A percentile compares a stretch with the other conserved stretches of the same genome.
Conservation (phyloP, 2,888 invertebrate species). For the Cheilosia grossa region DNA sequence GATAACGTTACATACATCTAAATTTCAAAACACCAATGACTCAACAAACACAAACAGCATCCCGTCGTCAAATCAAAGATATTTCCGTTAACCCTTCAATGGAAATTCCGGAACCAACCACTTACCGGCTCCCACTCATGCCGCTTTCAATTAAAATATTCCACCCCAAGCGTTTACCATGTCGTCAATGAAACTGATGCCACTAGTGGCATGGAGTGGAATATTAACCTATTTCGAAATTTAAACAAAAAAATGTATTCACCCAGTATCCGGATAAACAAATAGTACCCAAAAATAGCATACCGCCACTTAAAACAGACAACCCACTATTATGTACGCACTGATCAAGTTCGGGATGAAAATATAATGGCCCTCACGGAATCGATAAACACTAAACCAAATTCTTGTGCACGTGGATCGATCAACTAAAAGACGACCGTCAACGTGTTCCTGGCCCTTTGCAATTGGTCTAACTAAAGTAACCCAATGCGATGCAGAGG, state of each 20-base stretch:
- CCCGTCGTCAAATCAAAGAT: neutral
- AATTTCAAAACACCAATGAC: conserved; percentile 1
- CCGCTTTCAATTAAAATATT: conserved; percentile 26
- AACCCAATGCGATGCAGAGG: neutral
- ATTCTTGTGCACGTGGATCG: neutral
- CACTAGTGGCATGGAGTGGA: conserved; percentile 9
- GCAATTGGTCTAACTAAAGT: too few species aligned
- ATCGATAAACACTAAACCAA: too few species aligned
- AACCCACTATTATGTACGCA: conserved; percentile 17
- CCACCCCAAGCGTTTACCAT: conserved; percentile 1
- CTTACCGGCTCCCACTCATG: conserved; percentile 5
- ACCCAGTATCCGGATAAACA: conserved; percentile 14
- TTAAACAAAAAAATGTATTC: conserved; percentile 6
- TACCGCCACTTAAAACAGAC: conserved; percentile 12
- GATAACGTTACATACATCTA: neutral
- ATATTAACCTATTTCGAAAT: conserved; percentile 55
- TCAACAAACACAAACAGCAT: conserved; percentile 8
- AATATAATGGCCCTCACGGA: conserved; percentile 19
- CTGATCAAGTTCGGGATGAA: conserved; percentile 21
- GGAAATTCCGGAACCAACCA: conserved; percentile 41
- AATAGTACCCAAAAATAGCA: conserved; percentile 25
- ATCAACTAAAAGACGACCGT: neutral
- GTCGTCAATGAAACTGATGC: conserved; percentile 9
- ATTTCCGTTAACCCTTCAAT: conserved; percentile 54
- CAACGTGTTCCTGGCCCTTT: conserved; percentile 6